A percentile compares a stretch with the other conserved stretches of the same genome.
These are phyloP conservation scores for Heliconius eleuchia DNA, from an alignment of 1,140 invertebrate genomes.

Conservation along the genomic window DNA sequence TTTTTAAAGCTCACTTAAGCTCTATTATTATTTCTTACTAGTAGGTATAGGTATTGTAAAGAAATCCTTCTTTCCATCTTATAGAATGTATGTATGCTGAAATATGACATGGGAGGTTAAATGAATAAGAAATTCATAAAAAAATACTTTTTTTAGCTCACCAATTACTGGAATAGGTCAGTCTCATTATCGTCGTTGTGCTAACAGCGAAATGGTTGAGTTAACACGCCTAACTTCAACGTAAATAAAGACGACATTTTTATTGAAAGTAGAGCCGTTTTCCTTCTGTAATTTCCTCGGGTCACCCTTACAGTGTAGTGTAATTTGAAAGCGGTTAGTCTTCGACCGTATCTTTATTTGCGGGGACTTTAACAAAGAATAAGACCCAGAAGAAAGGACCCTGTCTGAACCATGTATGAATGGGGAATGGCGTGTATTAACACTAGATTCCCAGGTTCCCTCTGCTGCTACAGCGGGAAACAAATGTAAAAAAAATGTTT, in stretches of 20 bases:
- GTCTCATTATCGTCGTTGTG: constrained; percentile 12
- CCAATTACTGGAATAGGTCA: constrained; percentile 1
- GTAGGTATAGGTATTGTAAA: no score
- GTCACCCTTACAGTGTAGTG: constrained; percentile 54
- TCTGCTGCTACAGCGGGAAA: neutral
- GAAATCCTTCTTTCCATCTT: no score
- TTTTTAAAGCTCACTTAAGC: no score
- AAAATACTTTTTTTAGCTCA: neutral
- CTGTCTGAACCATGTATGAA: neutral
- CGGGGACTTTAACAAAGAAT: no score
- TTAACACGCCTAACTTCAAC: constrained; percentile 58
- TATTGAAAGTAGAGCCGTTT: constrained; percentile 78
- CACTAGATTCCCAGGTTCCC: neutral
- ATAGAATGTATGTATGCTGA: no score
- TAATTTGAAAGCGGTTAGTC: constrained; percentile 33
- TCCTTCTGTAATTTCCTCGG: constrained; percentile 72
- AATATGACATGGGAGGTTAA: no score
- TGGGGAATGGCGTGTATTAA: neutral
- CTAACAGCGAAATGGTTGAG: constrained; percentile 36
- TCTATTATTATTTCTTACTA: no score
- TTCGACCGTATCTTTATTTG: no score
- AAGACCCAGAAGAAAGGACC: no score
- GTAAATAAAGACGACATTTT: constrained; percentile 79
- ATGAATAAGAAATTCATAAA: neutral
- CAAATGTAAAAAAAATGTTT: neutral